Percentiles rank a stretch among this genome's conserved stretches.
Conservation (phyloP, 1,140 invertebrate species). For the Drosophila setifemur region DNA sequence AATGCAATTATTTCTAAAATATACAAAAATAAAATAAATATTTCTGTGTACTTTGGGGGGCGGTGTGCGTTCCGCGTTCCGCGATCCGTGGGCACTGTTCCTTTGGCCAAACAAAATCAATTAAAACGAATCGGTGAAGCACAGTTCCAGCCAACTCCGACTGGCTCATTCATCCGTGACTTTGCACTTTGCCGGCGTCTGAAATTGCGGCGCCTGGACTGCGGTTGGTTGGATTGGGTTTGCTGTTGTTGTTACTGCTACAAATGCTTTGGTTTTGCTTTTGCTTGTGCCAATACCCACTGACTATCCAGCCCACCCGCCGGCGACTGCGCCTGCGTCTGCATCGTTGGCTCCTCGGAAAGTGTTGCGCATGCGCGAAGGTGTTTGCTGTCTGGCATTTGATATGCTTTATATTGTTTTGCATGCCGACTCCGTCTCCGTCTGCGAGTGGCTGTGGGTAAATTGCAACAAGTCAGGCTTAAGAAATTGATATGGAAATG, state of each 20-base stretch:
- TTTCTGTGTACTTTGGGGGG: neutral
- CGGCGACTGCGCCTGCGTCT: constrained; percentile 40
- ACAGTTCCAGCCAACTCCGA: constrained; percentile 64
- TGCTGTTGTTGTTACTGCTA: neutral
- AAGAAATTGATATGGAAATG: constrained; percentile 52
- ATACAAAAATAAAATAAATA: too few relatives aligned
- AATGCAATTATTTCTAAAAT: too few relatives aligned
- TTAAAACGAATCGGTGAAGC: constrained; percentile 74
- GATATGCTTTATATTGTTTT: constrained; percentile 66
- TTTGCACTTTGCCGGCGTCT: constrained; percentile 62
- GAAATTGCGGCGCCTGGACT: constrained; percentile 36
- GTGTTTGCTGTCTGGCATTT: constrained; percentile 53
- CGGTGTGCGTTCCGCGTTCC: constrained; percentile 53
- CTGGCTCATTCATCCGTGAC: constrained; percentile 72
- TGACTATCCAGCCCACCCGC: constrained; percentile 21
- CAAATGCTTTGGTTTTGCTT: neutral
- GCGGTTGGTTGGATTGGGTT: neutral
- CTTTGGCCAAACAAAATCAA: constrained; percentile 68
- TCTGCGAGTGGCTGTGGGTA: constrained; percentile 27
- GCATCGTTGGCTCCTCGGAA: too few relatives aligned
- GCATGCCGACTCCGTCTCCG: constrained; percentile 49
- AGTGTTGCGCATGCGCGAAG: constrained; percentile 64
- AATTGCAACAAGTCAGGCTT: constrained; percentile 39
- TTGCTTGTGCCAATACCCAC: constrained; percentile 4
- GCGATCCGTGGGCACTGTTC: constrained; percentile 48